Conservation (phyloP, 2,888 invertebrate species). For the Tholera decimalis region DNA sequence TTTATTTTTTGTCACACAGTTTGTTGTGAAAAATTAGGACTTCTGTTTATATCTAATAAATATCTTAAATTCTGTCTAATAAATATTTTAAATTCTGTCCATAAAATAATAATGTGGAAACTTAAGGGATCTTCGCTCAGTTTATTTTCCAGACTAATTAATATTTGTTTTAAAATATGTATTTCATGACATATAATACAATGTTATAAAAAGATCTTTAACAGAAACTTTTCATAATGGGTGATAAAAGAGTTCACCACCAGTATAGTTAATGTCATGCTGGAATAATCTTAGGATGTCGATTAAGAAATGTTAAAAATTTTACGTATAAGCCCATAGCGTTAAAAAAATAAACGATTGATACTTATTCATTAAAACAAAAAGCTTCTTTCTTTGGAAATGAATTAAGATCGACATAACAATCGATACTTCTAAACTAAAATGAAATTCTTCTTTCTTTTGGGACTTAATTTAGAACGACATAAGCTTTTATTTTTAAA, state of each 20-base stretch:
- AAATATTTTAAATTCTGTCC: too few relatives aligned
- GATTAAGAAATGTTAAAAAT: not conserved
- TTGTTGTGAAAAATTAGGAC: too few relatives aligned
- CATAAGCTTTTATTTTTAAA: not conserved
- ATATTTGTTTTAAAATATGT: not conserved
- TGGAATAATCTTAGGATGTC: not conserved
- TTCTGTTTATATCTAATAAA: too few relatives aligned
- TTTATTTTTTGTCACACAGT: too few relatives aligned
- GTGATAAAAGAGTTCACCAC: too few relatives aligned
- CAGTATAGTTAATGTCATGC: not conserved
- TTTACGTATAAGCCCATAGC: not conserved
- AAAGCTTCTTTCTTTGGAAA: constrained; percentile 13
- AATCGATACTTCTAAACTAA: too few relatives aligned
- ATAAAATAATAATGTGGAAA: not conserved
- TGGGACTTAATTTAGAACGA: constrained; percentile 5
- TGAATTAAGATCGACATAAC: constrained; percentile 1
- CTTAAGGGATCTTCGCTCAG: not conserved
- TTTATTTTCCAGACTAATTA: not conserved
- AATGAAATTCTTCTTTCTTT: constrained; percentile 11
- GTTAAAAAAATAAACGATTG: constrained; percentile 15
- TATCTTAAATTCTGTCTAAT: too few relatives aligned
- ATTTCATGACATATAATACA: not conserved
- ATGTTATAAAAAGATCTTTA: not conserved
- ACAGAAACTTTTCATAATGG: not conserved
- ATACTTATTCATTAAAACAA: constrained; percentile 12